phyloP scores from a whole-genome alignment of 2,888 invertebrate species.

The Malacosoma neustria region DNA sequence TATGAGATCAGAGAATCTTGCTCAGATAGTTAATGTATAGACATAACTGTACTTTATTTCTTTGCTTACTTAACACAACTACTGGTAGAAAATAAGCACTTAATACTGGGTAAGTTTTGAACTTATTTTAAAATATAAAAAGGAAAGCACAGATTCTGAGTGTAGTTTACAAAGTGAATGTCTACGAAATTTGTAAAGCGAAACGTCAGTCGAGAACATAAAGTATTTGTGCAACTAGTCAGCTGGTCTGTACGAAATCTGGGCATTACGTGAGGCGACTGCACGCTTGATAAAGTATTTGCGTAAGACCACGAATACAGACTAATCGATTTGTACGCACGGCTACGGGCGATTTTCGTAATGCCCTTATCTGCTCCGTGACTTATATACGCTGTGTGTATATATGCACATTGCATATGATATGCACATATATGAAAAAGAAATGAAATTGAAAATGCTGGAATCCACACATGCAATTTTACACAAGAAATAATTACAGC shows the following conservation, averaged over 20 bases:
- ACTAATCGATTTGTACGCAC: slow-evolving; percentile 66
- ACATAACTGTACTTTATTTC: no score
- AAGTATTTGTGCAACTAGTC: slow-evolving; percentile 45
- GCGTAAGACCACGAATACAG: slow-evolving; percentile 52
- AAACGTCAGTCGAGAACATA: slow-evolving; percentile 26
- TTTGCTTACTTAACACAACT: no score
- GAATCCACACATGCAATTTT: no score
- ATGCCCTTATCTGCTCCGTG: slow-evolving; percentile 54
- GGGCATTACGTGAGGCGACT: slow-evolving; percentile 56
- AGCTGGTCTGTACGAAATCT: slow-evolving; percentile 37
- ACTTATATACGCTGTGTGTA: slow-evolving; percentile 26
- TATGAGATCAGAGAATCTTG: no score
- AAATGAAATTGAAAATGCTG: no score
- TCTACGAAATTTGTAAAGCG: slow-evolving; percentile 5
- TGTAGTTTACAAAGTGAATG: not conserved
- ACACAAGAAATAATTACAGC: no score
- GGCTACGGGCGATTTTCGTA: slow-evolving; percentile 58
- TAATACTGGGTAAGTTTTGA: no score
- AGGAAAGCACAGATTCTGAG: no score
- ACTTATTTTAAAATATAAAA: no score
- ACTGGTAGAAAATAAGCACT: no score
- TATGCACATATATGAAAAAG: no score
- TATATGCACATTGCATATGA: slow-evolving; percentile 20
- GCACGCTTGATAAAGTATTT: slow-evolving; percentile 60
- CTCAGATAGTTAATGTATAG: no score